These are phyloP conservation scores for Motacilla alba DNA, from an alignment of 2,113 vertebrate species.

Conservation along the genomic window DNA sequence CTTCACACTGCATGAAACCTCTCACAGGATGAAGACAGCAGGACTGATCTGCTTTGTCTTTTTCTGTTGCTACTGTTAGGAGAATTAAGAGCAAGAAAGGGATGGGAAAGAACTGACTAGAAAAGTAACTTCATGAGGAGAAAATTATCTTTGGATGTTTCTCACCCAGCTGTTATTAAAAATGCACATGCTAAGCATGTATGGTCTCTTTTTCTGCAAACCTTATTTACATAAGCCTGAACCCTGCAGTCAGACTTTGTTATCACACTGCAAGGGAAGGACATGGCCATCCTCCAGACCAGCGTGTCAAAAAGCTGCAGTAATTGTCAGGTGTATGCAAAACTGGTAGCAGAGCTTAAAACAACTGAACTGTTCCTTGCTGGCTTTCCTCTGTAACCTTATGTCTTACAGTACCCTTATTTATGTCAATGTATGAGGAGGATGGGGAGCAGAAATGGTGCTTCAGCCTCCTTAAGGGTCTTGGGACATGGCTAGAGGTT, in stretches of 20 bases:
- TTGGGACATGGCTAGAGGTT: background rate
- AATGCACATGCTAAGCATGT: background rate
- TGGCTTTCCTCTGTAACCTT: background rate
- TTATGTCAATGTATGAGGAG: background rate
- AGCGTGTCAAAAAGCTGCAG: background rate
- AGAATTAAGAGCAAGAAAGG: background rate
- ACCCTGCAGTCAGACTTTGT: background rate
- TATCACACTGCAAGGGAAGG: background rate
- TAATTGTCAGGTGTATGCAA: background rate
- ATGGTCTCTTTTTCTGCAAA: background rate
- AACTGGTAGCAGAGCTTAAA: background rate
- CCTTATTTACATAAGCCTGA: background rate
- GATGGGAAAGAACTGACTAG: background rate
- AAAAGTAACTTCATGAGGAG: background rate
- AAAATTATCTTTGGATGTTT: background rate
- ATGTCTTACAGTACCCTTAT: background rate
- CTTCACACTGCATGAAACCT: background rate
- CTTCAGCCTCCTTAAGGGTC: background rate
- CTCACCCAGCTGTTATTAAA: background rate
- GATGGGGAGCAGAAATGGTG: background rate
- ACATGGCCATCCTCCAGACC: background rate
- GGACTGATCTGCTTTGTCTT: background rate
- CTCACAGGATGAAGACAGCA: accelerated
- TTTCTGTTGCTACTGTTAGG: background rate
- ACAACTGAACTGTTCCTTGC: background rate